Percentiles rank a stretch among this genome's conserved stretches.
phyloP scores from a whole-genome alignment of 2,797 vertebrate genomes.

The Tokudaia tokunoshimensis region DNA sequence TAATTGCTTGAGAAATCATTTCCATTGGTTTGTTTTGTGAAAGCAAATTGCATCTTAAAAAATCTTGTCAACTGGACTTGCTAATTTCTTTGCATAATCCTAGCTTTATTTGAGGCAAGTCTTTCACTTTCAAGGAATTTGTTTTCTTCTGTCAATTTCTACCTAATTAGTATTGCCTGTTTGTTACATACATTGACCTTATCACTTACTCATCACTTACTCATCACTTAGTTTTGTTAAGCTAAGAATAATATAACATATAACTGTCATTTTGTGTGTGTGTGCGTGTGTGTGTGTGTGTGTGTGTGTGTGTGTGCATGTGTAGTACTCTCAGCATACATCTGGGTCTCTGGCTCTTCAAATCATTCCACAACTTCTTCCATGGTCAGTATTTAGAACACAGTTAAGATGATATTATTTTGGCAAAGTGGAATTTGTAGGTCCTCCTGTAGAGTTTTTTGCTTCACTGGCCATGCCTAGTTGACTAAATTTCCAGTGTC shows the following conservation, averaged over 20 bases:
- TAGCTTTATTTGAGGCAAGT: not conserved
- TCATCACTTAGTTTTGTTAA: slow-evolving; percentile 19
- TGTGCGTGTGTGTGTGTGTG: not conserved
- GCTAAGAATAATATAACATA: not conserved
- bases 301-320: not conserved
- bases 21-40: not conserved
- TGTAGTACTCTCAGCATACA: not conserved
- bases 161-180: not conserved
- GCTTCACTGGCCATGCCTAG: not conserved
- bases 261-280: not conserved
- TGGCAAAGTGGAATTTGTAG: not conserved
- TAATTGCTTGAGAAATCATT: not conserved
- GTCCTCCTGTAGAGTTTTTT: not conserved
- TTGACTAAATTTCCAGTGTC: too few species aligned
- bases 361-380: not conserved
- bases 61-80: not conserved
- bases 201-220: too few species aligned
- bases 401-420: too few species aligned
- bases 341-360: not conserved
- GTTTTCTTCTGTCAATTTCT: slow-evolving; percentile 21
- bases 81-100: not conserved
- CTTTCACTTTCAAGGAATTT: not conserved
- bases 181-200: not conserved
- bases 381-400: not conserved
- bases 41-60: not conserved